Evolutionary conservation across 2,797 vertebrate genomes (phyloP).

Genomic region (Enteromius fasciolatus): DNA sequence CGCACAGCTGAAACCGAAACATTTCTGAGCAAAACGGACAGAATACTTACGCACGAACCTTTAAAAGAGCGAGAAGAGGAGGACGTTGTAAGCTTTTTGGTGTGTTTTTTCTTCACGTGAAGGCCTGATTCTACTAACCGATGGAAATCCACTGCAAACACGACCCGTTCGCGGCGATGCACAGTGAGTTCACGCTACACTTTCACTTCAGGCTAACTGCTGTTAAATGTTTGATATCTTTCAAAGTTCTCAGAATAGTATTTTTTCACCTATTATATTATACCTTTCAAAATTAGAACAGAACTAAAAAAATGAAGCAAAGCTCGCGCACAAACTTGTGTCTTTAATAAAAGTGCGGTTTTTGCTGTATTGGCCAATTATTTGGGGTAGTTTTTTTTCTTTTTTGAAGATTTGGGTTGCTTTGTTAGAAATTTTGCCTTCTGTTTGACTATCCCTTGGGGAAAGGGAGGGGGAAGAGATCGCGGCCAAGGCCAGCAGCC

Average conservation of each 20-base stretch:
- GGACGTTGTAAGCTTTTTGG: constrained; percentile 22
- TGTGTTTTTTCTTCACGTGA: constrained; percentile 6
- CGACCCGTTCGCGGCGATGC: constrained; percentile 99
- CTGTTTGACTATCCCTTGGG: constrained; percentile 39
- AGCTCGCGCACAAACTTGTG: neutral
- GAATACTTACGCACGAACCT: constrained; percentile 14
- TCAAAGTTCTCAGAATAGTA: neutral
- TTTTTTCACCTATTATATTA: neutral
- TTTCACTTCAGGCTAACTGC: constrained; percentile 52
- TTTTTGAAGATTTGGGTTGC: neutral
- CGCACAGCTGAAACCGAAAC: neutral
- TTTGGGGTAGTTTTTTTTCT: neutral
- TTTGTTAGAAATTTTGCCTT: constrained; percentile 41
- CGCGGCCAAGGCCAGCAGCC: constrained; percentile 42
- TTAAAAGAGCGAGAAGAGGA: neutral
- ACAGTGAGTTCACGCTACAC: constrained; percentile 89
- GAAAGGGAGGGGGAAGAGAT: constrained; percentile 54
- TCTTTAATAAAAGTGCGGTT: neutral
- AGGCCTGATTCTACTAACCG: constrained; percentile 66
- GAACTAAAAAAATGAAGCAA: neutral
- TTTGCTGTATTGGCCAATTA: neutral
- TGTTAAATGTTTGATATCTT: neutral
- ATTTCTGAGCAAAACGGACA: neutral
- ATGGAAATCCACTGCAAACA: constrained; percentile 99
- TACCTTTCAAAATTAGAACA: neutral